A percentile compares a stretch with the other conserved stretches of the same genome.
These are phyloP conservation scores for Drosophila sordidapex DNA, from an alignment of 2,888 invertebrate species.

Conservation along the genomic window DNA sequence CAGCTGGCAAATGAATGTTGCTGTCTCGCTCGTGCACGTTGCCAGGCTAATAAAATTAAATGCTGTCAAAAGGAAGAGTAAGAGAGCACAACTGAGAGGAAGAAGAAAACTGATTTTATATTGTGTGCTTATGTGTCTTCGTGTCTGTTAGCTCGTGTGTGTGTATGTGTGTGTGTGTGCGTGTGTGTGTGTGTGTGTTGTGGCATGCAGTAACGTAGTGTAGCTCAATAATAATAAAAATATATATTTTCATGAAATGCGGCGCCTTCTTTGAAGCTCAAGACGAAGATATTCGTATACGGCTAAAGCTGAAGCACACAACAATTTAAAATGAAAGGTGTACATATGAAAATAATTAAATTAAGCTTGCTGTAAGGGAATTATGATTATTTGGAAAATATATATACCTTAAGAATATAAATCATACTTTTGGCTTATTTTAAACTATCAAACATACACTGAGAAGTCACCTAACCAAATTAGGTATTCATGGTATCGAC, in stretches of 20 bases:
- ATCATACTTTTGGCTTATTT: not conserved
- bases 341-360: not conserved
- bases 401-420: not conserved
- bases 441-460: not conserved
- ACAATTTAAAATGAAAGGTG: not conserved
- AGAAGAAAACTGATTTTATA: slow-evolving; percentile 11
- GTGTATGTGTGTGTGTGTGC: slow-evolving; percentile 14
- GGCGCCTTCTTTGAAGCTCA: slow-evolving; percentile 44
- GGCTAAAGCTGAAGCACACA: not conserved
- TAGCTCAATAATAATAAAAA: slow-evolving; percentile 79
- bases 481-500: too few relatives aligned
- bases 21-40: slow-evolving; percentile 33
- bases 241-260: slow-evolving; percentile 70
- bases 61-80: slow-evolving; percentile 26
- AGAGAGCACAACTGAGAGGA: slow-evolving; percentile 25
- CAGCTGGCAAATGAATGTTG: slow-evolving; percentile 57
- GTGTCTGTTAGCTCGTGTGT: slow-evolving; percentile 18
- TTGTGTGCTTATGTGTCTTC: slow-evolving; percentile 15
- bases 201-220: slow-evolving; percentile 50
- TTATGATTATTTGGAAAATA: not conserved
- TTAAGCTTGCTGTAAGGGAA: not conserved
- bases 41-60: slow-evolving; percentile 75
- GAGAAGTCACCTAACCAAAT: too few relatives aligned
- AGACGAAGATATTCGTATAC: not conserved
- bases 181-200: slow-evolving; percentile 26